phyloP scores from a whole-genome alignment of 2,888 invertebrate genomes.

The Chymomyza fuscimana region DNA sequence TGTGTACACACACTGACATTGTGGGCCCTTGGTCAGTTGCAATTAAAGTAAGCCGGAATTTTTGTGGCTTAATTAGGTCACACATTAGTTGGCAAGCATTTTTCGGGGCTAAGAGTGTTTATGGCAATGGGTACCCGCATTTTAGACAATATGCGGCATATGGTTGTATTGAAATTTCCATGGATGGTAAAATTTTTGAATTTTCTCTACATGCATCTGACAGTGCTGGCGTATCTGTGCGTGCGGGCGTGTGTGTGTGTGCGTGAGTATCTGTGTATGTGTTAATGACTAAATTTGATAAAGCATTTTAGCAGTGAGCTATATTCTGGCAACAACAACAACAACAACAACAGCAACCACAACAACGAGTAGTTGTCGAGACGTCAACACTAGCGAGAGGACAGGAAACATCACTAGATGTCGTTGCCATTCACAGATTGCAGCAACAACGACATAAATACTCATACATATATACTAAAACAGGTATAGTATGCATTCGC shows the following conservation, averaged over 20 bases:
- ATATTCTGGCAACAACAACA: neutral
- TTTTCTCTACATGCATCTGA: slow-evolving; percentile 19
- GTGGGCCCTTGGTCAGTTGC: neutral
- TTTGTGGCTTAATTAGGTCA: neutral
- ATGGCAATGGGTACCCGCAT: neutral
- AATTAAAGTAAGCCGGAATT: neutral
- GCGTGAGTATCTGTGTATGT: neutral
- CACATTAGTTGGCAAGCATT: neutral
- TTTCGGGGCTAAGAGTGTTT: neutral
- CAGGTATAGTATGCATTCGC: neutral
- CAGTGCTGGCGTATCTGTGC: neutral
- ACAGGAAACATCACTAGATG: slow-evolving; percentile 50
- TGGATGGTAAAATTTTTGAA: slow-evolving; percentile 43
- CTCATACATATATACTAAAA: neutral
- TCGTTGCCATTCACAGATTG: slow-evolving; percentile 39
- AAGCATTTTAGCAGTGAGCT: slow-evolving; percentile 1
- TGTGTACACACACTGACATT: neutral
- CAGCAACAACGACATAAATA: neutral
- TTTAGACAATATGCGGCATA: neutral
- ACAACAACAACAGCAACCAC: slow-evolving; percentile 6
- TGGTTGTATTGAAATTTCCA: slow-evolving; percentile 44
- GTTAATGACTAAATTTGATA: slow-evolving; percentile 41
- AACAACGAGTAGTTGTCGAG: slow-evolving; percentile 18
- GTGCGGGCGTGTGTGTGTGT: too few relatives aligned
- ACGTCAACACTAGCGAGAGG: slow-evolving; percentile 41